These are phyloP conservation scores for Stenichneumon culpator DNA, from an alignment of 2,888 invertebrate genomes.

Conservation along the genomic window DNA sequence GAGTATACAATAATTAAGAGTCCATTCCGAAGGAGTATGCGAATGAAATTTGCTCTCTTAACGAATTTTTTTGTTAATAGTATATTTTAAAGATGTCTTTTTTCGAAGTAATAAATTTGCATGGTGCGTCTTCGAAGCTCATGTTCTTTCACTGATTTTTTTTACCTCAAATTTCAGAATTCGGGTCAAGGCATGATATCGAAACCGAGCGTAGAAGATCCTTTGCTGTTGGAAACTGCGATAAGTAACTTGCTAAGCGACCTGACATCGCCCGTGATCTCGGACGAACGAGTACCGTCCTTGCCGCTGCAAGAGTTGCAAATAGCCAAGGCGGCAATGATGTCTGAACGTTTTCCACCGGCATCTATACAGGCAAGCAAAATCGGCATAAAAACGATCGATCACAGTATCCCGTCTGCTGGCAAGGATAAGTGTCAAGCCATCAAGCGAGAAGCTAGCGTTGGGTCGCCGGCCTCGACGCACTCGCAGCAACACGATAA, in stretches of 20 bases:
- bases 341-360: conserved; percentile 82
- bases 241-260: conserved; percentile 89
- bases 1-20: background rate
- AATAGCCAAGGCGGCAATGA: conserved; percentile 80
- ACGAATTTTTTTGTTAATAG: background rate
- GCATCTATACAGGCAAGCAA: conserved; percentile 79
- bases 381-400: conserved; percentile 77
- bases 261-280: conserved; percentile 84
- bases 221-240: conserved; percentile 90
- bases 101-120: background rate
- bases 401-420: conserved; percentile 65
- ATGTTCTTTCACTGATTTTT: background rate
- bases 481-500: conserved; percentile 51
- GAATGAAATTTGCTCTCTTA: background rate
- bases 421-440: conserved; percentile 68
- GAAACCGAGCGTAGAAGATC: conserved; percentile 89
- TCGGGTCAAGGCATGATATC: conserved; percentile 76
- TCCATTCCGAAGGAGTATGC: background rate
- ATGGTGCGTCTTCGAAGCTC: background rate
- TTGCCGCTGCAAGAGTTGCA: conserved; percentile 79
- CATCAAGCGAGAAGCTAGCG: conserved; percentile 56
- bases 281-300: conserved; percentile 76
- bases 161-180: conserved; percentile 24
- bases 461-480: conserved; percentile 55
- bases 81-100: too few relatives aligned